Percentiles rank a stretch among this genome's conserved stretches.
These are phyloP conservation scores for Neotoma lepida DNA, from an alignment of 2,113 vertebrate genomes.

Conservation along the genomic window DNA sequence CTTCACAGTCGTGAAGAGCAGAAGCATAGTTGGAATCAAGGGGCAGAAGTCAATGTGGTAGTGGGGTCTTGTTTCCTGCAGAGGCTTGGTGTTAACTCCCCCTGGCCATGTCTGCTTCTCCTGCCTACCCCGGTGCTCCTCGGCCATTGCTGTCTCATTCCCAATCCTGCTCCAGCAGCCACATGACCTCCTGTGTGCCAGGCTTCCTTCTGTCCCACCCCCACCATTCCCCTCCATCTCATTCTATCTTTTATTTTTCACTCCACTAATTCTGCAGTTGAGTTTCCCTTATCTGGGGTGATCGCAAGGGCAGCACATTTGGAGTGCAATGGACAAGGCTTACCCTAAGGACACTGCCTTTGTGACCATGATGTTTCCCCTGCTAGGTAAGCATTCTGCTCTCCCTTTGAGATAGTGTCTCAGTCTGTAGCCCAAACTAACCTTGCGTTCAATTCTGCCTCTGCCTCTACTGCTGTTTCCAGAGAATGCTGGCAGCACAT, in stretches of 20 bases:
- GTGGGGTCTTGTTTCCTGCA: rapidly evolving
- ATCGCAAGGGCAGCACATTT: background rate
- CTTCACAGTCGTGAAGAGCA: background rate
- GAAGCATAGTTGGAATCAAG: background rate
- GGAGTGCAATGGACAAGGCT: background rate
- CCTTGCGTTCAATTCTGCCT: background rate
- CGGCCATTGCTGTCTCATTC: rapidly evolving
- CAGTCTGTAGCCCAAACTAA: background rate
- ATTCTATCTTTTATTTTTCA: background rate
- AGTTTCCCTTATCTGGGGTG: background rate
- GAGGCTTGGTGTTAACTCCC: background rate
- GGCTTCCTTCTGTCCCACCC: background rate
- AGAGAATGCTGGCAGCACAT: background rate
- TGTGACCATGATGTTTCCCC: background rate
- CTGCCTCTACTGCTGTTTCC: background rate
- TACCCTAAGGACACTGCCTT: background rate
- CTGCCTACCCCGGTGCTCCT: background rate
- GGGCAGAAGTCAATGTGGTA: background rate
- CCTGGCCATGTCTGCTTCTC: background rate
- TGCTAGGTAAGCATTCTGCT: background rate
- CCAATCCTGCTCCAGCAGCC: background rate
- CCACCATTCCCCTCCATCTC: too few relatives aligned
- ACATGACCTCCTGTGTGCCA: too few relatives aligned
- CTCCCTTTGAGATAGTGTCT: background rate
- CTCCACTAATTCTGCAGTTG: background rate